A percentile compares a stretch with the other conserved stretches of the same genome.
phyloP scores from a whole-genome alignment of 2,888 invertebrate species.

The Drosophila meridionalis region DNA sequence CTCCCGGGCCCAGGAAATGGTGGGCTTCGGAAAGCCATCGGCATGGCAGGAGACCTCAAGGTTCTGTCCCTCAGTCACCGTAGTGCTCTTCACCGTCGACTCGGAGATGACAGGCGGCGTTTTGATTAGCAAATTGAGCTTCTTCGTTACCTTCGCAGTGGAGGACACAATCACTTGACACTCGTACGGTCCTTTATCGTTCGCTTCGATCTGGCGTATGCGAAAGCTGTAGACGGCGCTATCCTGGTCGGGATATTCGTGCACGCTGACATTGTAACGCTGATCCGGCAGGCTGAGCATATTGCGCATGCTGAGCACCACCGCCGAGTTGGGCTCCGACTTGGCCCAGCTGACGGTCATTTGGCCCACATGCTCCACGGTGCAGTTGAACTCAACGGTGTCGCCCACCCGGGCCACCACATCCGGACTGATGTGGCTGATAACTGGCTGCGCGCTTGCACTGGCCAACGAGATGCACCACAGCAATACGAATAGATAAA shows the following conservation, averaged over 20 bases:
- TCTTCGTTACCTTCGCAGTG: constrained; percentile 78
- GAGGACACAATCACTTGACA: constrained; percentile 84
- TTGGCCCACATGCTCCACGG: constrained; percentile 82
- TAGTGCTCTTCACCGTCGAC: constrained; percentile 75
- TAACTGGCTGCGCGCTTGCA: constrained; percentile 67
- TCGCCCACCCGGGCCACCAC: constrained; percentile 83
- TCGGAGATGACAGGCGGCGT: constrained; percentile 83
- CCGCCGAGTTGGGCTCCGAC: constrained; percentile 72
- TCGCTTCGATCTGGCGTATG: constrained; percentile 82
- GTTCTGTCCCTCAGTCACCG: constrained; percentile 81
- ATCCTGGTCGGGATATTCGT: constrained; percentile 64
- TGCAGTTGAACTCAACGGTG: constrained; percentile 83
- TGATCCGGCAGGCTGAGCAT: constrained; percentile 81
- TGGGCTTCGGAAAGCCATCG: constrained; percentile 91
- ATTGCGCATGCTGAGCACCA: constrained; percentile 82
- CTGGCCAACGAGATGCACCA: constrained; percentile 24
- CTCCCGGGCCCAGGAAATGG: constrained; percentile 88
- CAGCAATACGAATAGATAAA: constrained; percentile 27
- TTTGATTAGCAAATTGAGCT: constrained; percentile 81
- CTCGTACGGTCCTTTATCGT: constrained; percentile 84
- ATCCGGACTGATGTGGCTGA: constrained; percentile 80
- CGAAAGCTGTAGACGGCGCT: constrained; percentile 81
- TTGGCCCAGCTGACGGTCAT: constrained; percentile 84
- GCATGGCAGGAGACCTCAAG: constrained; percentile 88
- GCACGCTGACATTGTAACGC: constrained; percentile 79